Base-by-base conservation (phyloP, 37 sponge, comb jelly and placozoan genomes). In the Eunapius fragilis region DNA sequence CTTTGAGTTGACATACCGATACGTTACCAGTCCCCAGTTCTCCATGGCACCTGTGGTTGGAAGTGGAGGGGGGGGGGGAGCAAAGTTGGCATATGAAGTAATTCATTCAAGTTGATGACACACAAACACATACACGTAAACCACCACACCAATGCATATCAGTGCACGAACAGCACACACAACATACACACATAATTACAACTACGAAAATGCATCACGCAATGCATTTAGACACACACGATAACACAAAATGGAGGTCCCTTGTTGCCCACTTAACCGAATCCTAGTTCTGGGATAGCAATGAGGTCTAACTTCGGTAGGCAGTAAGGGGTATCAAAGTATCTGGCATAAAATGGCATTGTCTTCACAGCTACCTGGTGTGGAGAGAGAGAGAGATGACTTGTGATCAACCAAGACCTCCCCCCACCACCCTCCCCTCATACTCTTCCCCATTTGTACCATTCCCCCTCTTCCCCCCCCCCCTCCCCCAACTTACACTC, bases 231-330 rank as follows among this genome's bases (percentile, higher is more conserved):
- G 5, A 41, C 41, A 41, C 41, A 41, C 41, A 41, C 41, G 6
- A 41, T 41, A 41, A 41, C 41, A 6, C n/a, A n/a, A n/a, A n/a
- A n/a, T n/a, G n/a, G n/a, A n/a, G n/a, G n/a, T n/a, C n/a, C n/a
- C n/a, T 14, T 14, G 68, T 14, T 22, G 67, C 14, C n/a, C 27
- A 31, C 13, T 11, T 27, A 36, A 88, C 92, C 93, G 67, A 94
- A 92, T 28, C 94, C 92, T 83, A 98, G 96, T 76, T 98, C 98
- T 68, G 96, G 87, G 26, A 98, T 98, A 49, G 98, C 94, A 71
- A 98, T 96, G 47, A 96, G 94, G 76, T 98, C 98, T 85, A 98
- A 77, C 82, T 98, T 98, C 68, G 96, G 92, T 24, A 98, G 91
- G 27, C 96, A 96, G 79, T 98, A 98, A 25, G 87, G 34, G 5